A percentile compares a stretch with the other conserved stretches of the same genome.
Conservation (phyloP, 1,140 invertebrate species). For the Dreissena rostriformis region DNA sequence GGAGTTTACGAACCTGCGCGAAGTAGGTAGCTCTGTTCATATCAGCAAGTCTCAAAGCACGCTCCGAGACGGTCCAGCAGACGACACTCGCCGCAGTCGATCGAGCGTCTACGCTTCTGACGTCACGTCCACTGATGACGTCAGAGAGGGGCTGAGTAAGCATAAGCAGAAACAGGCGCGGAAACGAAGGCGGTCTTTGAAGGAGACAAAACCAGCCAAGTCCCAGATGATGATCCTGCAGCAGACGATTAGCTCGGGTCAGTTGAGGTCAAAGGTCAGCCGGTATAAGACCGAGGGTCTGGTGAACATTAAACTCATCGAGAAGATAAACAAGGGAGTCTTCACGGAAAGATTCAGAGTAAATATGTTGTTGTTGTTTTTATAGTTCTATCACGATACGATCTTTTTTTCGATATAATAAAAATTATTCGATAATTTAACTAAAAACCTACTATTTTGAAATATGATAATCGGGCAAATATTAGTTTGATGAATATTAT, state of each 20-base stretch:
- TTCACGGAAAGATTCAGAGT: conserved; percentile 40
- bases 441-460: too few relatives aligned
- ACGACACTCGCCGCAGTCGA: neutral
- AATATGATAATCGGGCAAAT: too few relatives aligned
- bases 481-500: too few relatives aligned
- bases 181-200: neutral
- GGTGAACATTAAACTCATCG: neutral
- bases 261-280: conserved; percentile 45
- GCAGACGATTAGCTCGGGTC: conserved; percentile 15
- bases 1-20: neutral
- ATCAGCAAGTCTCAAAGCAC: neutral
- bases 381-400: too few relatives aligned
- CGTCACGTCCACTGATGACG: neutral
- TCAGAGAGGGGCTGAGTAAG: conserved; percentile 18
- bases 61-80: too few relatives aligned
- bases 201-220: conserved; percentile 5
- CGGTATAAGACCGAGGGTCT: conserved; percentile 48
- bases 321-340: conserved; percentile 19
- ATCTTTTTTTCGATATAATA: too few relatives aligned
- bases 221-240: conserved; percentile 35
- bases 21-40: neutral
- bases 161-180: neutral
- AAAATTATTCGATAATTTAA: too few relatives aligned
- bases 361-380: neutral
- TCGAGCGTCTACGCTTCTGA: neutral